Evolutionary conservation across 2,888 invertebrate species (phyloP), one percentile per base, ranked within the genome.

Genomic region (Watsonalla binaria): DNA sequence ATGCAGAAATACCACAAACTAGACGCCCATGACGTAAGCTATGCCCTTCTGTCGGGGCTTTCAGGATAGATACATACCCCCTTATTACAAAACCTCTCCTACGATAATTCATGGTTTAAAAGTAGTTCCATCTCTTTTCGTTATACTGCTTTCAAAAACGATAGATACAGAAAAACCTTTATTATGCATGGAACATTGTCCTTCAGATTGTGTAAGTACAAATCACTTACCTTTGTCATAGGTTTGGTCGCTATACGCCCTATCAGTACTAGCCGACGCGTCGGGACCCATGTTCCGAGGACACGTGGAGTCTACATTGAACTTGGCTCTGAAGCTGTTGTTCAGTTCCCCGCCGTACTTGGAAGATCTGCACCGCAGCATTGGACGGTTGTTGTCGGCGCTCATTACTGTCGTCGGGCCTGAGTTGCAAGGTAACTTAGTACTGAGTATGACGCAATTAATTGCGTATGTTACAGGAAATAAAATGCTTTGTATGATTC

Each of bases 211-310:
- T 24, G 24, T 24, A 24, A 24, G 24, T 24, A 24, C 24, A 24
- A 4, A 9, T 45, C 6, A 14, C n/a, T 6, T 35, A 11, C 13
- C 14, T 45, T 51, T 54, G 58, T 62, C 60, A 7, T 70, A 96
- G 95, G 96, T 98, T 39, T 99, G 99, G 99, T 96, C 99, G 0
- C 90, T 99, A 11, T 98, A 99, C 88, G 98, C 99, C 0, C 88
- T 99, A 33, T 96, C 98, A 0, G 92, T 99, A 60, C 96, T 99
- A 57, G 98, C 98, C 5, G 99, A 99, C 84, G 98, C 99, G 0
- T 98, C 99, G 0, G 99, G 99, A 0, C 99, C 99, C 0, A 99
- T 99, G 98, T 99, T 99, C 91, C 93, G 99, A 24, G 95, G 97
- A 34, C 99, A 98, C 84, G 98, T 99, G 14, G 99, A 99, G 77